Evolutionary conservation across 2,113 vertebrate genomes (phyloP).

Genomic region (Brachirus orientalis): DNA sequence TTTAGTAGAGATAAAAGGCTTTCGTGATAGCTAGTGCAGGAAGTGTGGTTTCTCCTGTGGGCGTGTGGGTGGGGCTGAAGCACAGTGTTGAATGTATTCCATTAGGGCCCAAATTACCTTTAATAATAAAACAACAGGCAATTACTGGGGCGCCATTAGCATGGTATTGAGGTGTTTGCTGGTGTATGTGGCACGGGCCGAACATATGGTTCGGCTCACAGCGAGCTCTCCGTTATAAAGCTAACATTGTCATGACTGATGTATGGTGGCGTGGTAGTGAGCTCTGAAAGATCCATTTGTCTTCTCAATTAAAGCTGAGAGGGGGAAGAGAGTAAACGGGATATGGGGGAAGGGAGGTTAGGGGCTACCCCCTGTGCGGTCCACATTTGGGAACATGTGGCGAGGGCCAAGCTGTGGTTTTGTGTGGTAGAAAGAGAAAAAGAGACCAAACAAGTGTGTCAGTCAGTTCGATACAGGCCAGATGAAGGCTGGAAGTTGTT

Average conservation of each 20-base stretch:
- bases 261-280: constrained; percentile 77
- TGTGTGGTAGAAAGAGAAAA: constrained; percentile 62
- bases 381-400: constrained; percentile 75
- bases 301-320: constrained; percentile 82
- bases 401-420: constrained; percentile 49
- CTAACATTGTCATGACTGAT: constrained; percentile 83
- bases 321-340: constrained; percentile 76
- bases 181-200: constrained; percentile 71
- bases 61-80: constrained; percentile 52
- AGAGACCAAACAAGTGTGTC: constrained; percentile 64
- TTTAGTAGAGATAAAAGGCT: constrained; percentile 44
- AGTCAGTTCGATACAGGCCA: constrained; percentile 81
- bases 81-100: constrained; percentile 81
- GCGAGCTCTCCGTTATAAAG: constrained; percentile 80
- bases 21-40: constrained; percentile 32
- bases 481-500: constrained; percentile 77
- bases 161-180: constrained; percentile 77
- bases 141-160: constrained; percentile 79
- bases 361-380: constrained; percentile 77
- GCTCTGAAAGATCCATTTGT: constrained; percentile 86
- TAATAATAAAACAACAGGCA: constrained; percentile 85
- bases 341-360: constrained; percentile 77
- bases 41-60: constrained; percentile 21
- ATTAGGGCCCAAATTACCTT: constrained; percentile 82
- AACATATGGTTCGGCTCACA: constrained; percentile 83